Percentiles rank a stretch among this genome's conserved stretches.
Conservation (phyloP, 2,797 vertebrate genomes). For the Uromys caudimaculatus region DNA sequence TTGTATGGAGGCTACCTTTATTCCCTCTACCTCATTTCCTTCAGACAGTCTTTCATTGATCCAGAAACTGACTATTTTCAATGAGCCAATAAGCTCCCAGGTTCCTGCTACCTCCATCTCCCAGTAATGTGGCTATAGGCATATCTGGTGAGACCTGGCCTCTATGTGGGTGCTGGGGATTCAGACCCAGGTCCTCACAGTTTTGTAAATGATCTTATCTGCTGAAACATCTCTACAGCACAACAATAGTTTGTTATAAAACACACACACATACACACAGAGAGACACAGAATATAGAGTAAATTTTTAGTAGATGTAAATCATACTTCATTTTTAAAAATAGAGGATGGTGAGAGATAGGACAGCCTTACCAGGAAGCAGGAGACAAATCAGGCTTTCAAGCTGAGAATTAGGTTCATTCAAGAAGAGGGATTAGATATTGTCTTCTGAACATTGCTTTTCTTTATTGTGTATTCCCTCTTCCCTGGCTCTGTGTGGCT, state of each 20-base stretch:
- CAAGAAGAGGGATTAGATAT: neutral
- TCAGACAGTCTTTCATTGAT: neutral
- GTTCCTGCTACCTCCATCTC: neutral
- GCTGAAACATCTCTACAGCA: neutral
- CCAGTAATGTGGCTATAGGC: neutral
- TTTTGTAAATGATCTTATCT: neutral
- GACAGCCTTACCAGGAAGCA: neutral
- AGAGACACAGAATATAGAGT: neutral
- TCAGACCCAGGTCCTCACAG: neutral
- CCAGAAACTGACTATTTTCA: neutral
- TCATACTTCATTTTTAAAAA: neutral
- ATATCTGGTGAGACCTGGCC: neutral
- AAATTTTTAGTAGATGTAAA: constrained; percentile 13
- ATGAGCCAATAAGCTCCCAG: neutral
- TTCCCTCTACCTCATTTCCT: neutral
- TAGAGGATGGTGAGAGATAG: neutral
- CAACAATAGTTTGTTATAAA: neutral
- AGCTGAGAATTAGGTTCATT: neutral
- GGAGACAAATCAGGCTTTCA: neutral
- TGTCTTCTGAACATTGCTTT: neutral
- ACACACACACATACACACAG: neutral
- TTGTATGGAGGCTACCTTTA: neutral
- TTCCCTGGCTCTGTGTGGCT: neutral
- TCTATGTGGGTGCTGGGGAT: neutral
- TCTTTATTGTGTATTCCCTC: neutral